Evolutionary conservation across 2,888 invertebrate genomes (phyloP).

Genomic region (Eucera pruinosa): DNA sequence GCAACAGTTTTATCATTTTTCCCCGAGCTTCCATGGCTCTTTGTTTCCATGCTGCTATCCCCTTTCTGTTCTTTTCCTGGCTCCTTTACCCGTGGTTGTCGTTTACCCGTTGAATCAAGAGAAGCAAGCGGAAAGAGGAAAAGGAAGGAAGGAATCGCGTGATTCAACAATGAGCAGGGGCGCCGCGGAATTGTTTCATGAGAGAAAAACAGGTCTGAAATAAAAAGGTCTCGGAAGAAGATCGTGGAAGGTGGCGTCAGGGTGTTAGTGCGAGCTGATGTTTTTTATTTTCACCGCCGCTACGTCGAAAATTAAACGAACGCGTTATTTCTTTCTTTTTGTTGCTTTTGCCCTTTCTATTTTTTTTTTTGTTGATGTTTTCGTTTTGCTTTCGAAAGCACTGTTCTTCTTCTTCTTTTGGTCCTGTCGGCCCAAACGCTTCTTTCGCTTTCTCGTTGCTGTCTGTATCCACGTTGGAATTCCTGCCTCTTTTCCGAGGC

Average conservation of each 20-base stretch:
- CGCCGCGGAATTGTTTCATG: conserved; percentile 54
- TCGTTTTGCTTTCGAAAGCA: background rate
- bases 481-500: background rate
- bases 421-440: background rate
- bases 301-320: conserved; percentile 52
- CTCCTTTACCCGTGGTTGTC: background rate
- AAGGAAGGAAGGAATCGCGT: conserved; percentile 29
- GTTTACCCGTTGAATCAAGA: conserved; percentile 23
- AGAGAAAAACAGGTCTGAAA: conserved; percentile 29
- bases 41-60: conserved; percentile 8
- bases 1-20: conserved; percentile 64
- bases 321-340: conserved; percentile 15
- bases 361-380: too few relatives aligned
- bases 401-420: too few relatives aligned
- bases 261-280: conserved; percentile 8
- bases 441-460: background rate
- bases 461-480: background rate
- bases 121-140: too few relatives aligned
- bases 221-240: conserved; percentile 36
- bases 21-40: conserved; percentile 3
- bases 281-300: conserved; percentile 34
- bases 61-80: too few relatives aligned
- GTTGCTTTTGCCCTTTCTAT: background rate
- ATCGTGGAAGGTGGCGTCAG: background rate
- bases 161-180: conserved; percentile 47